Conservation (phyloP, 2,113 vertebrate species). For the Machaerirhynchus nigripectus region DNA sequence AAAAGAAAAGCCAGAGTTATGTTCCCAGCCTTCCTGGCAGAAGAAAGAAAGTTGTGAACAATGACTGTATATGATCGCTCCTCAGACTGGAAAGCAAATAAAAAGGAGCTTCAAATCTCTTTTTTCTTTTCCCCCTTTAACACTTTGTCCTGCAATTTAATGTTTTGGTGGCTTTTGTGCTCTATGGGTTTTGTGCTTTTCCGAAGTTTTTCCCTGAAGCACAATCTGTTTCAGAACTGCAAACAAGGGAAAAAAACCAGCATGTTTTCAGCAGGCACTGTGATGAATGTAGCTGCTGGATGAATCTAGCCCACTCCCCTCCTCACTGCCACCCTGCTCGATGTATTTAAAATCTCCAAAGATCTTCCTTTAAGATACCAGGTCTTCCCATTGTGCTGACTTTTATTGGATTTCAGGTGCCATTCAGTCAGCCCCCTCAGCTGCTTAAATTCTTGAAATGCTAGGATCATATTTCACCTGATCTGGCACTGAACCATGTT, state of each 20-base stretch:
- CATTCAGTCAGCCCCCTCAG: slow-evolving; percentile 50
- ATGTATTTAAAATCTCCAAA: slow-evolving; percentile 20
- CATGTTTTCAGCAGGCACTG: not conserved
- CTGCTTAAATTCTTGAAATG: slow-evolving; percentile 56
- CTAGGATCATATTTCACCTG: slow-evolving; percentile 65
- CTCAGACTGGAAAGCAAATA: not conserved
- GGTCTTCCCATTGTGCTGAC: slow-evolving; percentile 37
- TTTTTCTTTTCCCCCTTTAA: not conserved
- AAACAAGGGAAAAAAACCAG: not conserved
- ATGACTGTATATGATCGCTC: not conserved
- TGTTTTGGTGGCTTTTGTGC: not conserved
- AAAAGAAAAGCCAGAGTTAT: not conserved
- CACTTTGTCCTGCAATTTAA: not conserved
- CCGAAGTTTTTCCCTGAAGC: not conserved
- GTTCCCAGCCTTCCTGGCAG: not conserved
- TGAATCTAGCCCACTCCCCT: not conserved
- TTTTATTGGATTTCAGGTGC: slow-evolving; percentile 62
- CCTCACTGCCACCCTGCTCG: not conserved
- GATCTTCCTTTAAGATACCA: slow-evolving; percentile 46
- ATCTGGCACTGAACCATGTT: slow-evolving; percentile 58
- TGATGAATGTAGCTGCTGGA: not conserved
- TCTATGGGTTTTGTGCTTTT: not conserved
- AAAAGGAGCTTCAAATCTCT: not conserved
- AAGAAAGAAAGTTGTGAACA: not conserved
- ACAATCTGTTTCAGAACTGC: not conserved